Evolutionary conservation across 2,888 invertebrate species (phyloP).

Genomic region (Pyrochroa serraticornis): DNA sequence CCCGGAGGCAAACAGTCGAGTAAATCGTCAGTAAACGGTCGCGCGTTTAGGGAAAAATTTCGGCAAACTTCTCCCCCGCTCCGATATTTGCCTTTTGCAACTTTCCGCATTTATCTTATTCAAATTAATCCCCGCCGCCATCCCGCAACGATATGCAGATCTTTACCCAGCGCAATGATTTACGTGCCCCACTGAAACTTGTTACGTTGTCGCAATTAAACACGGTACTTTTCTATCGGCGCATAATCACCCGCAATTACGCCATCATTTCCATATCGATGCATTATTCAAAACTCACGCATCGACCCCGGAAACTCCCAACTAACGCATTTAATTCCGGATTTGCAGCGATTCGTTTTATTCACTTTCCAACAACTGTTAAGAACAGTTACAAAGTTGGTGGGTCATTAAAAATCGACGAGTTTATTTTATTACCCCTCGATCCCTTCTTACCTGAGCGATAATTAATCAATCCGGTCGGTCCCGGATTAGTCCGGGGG

Average conservation of each 20-base stretch:
- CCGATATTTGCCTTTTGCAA: conserved; percentile 36
- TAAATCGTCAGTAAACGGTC: neutral
- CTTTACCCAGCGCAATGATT: conserved; percentile 23
- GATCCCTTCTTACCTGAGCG: conserved; percentile 7
- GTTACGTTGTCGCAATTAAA: neutral
- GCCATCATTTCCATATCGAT: conserved; percentile 15
- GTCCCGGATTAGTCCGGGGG: neutral
- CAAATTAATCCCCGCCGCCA: conserved; percentile 37
- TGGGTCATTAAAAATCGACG: neutral
- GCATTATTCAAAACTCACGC: conserved; percentile 9
- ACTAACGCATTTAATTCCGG: neutral
- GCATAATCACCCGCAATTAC: conserved; percentile 13
- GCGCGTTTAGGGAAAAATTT: neutral
- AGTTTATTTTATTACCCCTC: too few relatives aligned
- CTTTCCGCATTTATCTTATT: conserved; percentile 41
- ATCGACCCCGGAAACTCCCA: neutral
- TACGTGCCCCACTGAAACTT: conserved; percentile 4
- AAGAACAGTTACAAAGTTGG: neutral
- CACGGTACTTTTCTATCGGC: neutral
- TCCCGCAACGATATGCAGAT: conserved; percentile 35
- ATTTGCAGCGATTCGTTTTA: too few relatives aligned
- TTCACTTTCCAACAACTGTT: neutral
- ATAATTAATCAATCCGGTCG: neutral
- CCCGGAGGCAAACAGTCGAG: neutral
- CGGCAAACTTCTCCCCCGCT: neutral